Evolutionary conservation across 2,888 invertebrate genomes (phyloP).

Genomic region (Autographa pulchrina): DNA sequence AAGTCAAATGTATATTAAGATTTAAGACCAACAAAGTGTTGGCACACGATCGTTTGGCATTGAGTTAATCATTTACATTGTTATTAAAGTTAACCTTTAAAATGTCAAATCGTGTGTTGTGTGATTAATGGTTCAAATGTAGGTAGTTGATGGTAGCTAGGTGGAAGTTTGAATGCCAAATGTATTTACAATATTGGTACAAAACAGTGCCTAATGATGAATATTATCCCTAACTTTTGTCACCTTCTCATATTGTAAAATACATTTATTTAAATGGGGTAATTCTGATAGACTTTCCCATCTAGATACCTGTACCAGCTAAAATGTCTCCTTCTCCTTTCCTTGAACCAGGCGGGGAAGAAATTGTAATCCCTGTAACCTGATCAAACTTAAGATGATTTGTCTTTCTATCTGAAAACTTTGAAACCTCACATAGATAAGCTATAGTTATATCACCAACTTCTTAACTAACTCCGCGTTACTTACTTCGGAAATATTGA

Average conservation of each 20-base stretch:
- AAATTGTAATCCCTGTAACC: too few relatives aligned
- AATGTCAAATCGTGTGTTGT: conserved; percentile 54
- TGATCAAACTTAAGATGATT: too few relatives aligned
- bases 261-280: too few relatives aligned
- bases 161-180: conserved; percentile 38
- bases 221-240: too few relatives aligned
- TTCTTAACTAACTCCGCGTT: not conserved
- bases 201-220: not conserved
- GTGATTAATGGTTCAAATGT: conserved; percentile 57
- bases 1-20: conserved; percentile 20
- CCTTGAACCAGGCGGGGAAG: too few relatives aligned
- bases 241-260: too few relatives aligned
- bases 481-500: conserved; percentile 16
- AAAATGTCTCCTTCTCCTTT: too few relatives aligned
- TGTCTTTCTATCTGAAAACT: not conserved
- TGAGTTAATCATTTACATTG: conserved; percentile 65
- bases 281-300: too few relatives aligned
- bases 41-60: conserved; percentile 65
- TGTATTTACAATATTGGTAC: conserved; percentile 16
- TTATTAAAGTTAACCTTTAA: conserved; percentile 53
- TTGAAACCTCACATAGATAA: not conserved
- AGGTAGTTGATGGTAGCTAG: conserved; percentile 32
- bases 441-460: not conserved
- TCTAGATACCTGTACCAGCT: too few relatives aligned
- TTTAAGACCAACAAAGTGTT: conserved; percentile 15